These are phyloP conservation scores for Rhinoderma darwinii DNA, from an alignment of 2,113 vertebrate genomes.

Conservation along the genomic window DNA sequence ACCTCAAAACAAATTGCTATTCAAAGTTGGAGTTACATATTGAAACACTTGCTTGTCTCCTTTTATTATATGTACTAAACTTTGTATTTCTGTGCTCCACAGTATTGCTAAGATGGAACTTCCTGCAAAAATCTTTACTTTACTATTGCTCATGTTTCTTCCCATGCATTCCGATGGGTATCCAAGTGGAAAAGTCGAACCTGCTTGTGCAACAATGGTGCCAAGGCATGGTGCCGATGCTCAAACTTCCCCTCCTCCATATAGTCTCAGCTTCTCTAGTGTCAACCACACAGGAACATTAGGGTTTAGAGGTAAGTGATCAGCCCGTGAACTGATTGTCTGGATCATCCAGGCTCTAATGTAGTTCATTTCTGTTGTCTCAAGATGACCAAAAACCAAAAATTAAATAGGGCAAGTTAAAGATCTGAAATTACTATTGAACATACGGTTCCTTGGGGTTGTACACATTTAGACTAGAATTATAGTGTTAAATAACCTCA, in stretches of 20 bases:
- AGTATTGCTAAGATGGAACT: background rate
- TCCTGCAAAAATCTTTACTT: background rate
- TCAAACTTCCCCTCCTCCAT: constrained; percentile 58
- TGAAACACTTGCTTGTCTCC: background rate
- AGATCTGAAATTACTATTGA: no score
- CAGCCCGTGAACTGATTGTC: background rate
- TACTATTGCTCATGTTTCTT: background rate
- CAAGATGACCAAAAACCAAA: no score
- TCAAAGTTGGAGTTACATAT: no score
- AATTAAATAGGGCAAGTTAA: no score
- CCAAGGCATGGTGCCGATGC: constrained; percentile 48
- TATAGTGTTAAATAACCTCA: no score
- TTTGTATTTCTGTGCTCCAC: background rate
- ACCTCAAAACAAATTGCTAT: no score
- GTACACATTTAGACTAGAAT: no score
- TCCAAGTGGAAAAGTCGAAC: constrained; percentile 56
- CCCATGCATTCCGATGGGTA: constrained; percentile 35
- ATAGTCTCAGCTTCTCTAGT: background rate
- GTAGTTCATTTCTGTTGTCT: no score
- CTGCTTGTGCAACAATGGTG: constrained; percentile 57
- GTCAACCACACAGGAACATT: constrained; percentile 58
- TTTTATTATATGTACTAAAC: background rate
- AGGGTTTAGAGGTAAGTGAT: constrained; percentile 65
- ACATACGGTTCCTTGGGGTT: no score
- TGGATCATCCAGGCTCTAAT: no score